Evolutionary conservation across 2,888 invertebrate genomes (phyloP), one percentile per base, ranked within the genome.

Genomic region (Lasioglossum figueresi): DNA sequence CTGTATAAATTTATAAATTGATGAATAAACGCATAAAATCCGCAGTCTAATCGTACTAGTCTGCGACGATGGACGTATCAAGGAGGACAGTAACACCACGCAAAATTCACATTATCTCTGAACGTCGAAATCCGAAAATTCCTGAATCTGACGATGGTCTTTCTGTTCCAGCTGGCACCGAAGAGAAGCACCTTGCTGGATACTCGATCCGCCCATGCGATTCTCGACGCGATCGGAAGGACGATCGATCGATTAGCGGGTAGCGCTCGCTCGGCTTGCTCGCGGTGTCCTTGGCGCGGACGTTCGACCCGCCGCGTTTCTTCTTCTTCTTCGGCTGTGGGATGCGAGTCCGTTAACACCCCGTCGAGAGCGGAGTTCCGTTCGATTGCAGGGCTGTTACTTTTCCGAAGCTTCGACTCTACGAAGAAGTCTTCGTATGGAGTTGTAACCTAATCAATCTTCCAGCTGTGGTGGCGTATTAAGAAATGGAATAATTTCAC

Each of bases 131-230:
- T 59, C 27, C 14, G 2, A 27, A 59, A 31, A 31, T 31, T 14
- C 6, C 63, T 6, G 16, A 2, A 31, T 31, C 31, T 14, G 5
- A 31, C 63, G 31, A 63, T 0, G 16, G 1, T 16, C 27, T 14
- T 63, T 16, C 63, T 16, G 63, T 31, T 63, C 16, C 16, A 63
- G 16, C 31, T 6, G 31, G 27, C 16, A 59, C 5, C 4, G 27
- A 5, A 14, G 31, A 31, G 80, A 73, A 85, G 80, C 90, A 88
- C 88, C 87, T 88, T 89, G 88, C 87, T 6, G 76, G 71, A 74
- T 8, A 34, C 40, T 66, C 59, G 40, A 82, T 23, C 40, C 66
- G 56, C 56, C 74, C 78, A 75, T 76, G 78, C 71, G 74, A 78
- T 73, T 63, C 83, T 48, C 71, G 74, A 79, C 59, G 10, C 37